Base-by-base conservation (phyloP, 2,888 invertebrate genomes). In the Xestoiulus laeticollis region DNA sequence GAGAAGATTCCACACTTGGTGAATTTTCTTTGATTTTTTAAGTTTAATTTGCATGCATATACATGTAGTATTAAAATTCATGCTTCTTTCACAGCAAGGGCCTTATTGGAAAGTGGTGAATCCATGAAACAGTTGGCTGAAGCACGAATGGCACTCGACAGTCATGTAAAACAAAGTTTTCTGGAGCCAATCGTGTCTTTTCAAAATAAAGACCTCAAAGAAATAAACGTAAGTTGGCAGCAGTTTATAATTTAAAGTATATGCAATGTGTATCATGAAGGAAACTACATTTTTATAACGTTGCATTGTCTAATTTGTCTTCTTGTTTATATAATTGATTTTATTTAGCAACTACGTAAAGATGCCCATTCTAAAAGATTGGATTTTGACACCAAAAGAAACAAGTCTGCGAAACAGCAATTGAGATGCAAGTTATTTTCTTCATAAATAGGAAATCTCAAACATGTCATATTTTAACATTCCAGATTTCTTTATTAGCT, bases 141-240 rank as follows among this genome's bases (percentile, higher is more conserved):
- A 92, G 96, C 99, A 89, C 99, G 99, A 93, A 99, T 99, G 93
- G 96, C 98, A 88, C 94, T 99, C 91, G 99, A 99, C 93, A 99
- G 99, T 93, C 98, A 97, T 93, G 98, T 99, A 91, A 99, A 99
- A 93, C 99, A 99, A 93, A 99, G 99, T 94, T 98, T 99, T 94
- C 94, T 99, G 90, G 99, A 99, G 92, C 99, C 99, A 32, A 94
- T 99, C 91, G 98, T 98, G 92, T 98, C 98, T 92, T 94, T 99
- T 92, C 99, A 99, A 93, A 97, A 96, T 91, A 99, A 99, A 94
- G 99, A 99, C 93, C 94, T 99, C 88, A 99, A 99, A 93, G 99
- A 99, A 95, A 99, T 99, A 90, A 98, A 98, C 97, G 98, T 98
- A 93, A 94, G 94, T 92, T 26, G 12, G 12, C 26, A 12, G 26